These are phyloP conservation scores for Callithrix jacchus DNA, from an alignment of 2,113 vertebrate species.

Conservation along the genomic window DNA sequence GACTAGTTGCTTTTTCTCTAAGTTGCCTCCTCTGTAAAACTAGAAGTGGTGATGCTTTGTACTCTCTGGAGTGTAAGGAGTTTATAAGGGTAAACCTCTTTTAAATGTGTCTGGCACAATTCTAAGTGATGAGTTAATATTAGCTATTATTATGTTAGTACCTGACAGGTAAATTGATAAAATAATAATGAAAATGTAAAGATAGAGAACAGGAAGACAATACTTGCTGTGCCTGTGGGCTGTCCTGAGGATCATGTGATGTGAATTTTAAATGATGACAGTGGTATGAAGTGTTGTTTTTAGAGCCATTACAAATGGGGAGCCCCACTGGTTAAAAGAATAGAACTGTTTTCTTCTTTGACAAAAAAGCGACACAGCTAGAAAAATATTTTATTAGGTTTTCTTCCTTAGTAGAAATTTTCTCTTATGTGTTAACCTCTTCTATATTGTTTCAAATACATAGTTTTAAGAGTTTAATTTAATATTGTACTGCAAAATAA, in stretches of 20 bases:
- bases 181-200: constrained; percentile 18
- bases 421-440: background rate
- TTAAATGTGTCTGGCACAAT: background rate
- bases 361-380: background rate
- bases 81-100: background rate
- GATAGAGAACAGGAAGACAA: background rate
- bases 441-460: background rate
- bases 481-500: background rate
- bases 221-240: background rate
- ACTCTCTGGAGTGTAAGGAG: background rate
- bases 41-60: background rate
- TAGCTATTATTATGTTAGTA: constrained; percentile 9
- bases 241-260: constrained; percentile 3
- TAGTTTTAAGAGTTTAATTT: background rate
- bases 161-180: constrained; percentile 13
- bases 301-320: background rate
- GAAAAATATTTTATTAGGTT: constrained; percentile 15
- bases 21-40: background rate
- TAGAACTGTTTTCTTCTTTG: background rate
- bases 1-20: background rate
- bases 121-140: constrained; percentile 23
- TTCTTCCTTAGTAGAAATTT: background rate
- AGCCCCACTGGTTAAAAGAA: background rate
- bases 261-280: constrained; percentile 14
- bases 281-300: background rate